Evolutionary conservation across 2,797 vertebrate species (phyloP).

Genomic region (Coluber constrictor): DNA sequence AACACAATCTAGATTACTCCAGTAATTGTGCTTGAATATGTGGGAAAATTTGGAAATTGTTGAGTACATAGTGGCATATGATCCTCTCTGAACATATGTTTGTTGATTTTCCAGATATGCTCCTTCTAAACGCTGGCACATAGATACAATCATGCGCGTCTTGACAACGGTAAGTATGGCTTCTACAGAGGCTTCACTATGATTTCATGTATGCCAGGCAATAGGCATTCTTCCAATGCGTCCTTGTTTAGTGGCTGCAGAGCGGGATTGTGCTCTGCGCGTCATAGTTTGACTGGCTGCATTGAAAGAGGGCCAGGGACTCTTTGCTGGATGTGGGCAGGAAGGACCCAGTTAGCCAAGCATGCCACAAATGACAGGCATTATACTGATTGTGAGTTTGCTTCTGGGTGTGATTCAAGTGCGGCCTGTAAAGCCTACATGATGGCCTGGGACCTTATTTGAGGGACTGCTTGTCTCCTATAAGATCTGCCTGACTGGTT

Average conservation of each 20-base stretch:
- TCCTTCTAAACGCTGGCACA: constrained; percentile 99
- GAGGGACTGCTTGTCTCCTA: background rate
- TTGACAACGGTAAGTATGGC: constrained; percentile 86
- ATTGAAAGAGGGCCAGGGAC: no score
- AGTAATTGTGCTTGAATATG: background rate
- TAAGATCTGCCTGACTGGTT: background rate
- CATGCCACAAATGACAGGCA: background rate
- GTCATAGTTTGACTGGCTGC: background rate
- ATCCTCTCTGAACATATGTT: constrained; percentile 1
- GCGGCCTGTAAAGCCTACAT: background rate
- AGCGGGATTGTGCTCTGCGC: background rate
- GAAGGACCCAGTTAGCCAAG: background rate
- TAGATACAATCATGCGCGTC: constrained; percentile 99
- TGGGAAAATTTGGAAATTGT: background rate
- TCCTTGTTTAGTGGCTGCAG: background rate
- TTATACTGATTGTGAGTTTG: background rate
- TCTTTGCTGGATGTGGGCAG: no score
- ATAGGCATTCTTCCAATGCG: background rate
- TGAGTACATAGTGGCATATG: background rate
- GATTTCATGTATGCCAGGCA: background rate
- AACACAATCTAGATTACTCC: background rate
- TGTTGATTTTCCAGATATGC: constrained; percentile 83
- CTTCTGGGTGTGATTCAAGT: background rate
- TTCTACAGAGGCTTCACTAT: background rate
- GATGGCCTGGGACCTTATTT: background rate